Evolutionary conservation across 2,797 vertebrate species (phyloP).

Genomic region (Fundulus diaphanus): DNA sequence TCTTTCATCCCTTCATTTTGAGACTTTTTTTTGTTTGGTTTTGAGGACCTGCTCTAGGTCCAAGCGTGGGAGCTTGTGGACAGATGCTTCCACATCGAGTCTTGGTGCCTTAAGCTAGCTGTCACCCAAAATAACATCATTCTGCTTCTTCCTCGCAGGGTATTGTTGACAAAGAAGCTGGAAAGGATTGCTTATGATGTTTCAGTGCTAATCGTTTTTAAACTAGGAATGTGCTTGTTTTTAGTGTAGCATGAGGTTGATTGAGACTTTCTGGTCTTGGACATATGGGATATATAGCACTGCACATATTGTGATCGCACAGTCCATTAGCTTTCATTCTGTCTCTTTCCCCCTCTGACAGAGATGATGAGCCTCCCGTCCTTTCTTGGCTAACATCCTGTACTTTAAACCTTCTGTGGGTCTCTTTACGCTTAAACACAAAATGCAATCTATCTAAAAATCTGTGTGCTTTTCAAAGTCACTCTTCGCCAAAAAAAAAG

Average conservation of each 20-base stretch:
- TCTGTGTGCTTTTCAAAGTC: conserved; percentile 8
- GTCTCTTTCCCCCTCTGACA: conserved; percentile 46
- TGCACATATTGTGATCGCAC: conserved; percentile 56
- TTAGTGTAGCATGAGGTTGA: conserved; percentile 26
- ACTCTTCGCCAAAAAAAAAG: not conserved
- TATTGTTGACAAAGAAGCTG: conserved; percentile 19
- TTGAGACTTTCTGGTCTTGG: conserved; percentile 45
- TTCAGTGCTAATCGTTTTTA: not conserved
- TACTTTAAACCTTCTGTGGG: conserved; percentile 8
- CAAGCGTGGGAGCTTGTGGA: conserved; percentile 30
- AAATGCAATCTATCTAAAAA: conserved; percentile 1
- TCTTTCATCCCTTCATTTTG: conserved; percentile 10
- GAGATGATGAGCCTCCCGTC: conserved; percentile 14
- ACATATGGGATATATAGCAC: conserved; percentile 56
- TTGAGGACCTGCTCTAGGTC: conserved; percentile 12
- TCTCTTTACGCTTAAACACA: conserved; percentile 14
- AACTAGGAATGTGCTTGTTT: conserved; percentile 18
- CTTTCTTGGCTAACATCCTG: conserved; percentile 23
- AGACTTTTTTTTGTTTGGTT: conserved; percentile 36
- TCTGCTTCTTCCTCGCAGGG: conserved; percentile 11
- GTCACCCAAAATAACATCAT: conserved; percentile 51
- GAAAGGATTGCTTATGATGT: conserved; percentile 17
- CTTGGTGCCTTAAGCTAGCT: conserved; percentile 40
- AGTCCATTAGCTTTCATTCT: conserved; percentile 49
- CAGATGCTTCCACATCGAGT: conserved; percentile 48